Base-by-base conservation (phyloP, 53 echinoderm and acorn worm species). In the Holothuria scabra region DNA sequence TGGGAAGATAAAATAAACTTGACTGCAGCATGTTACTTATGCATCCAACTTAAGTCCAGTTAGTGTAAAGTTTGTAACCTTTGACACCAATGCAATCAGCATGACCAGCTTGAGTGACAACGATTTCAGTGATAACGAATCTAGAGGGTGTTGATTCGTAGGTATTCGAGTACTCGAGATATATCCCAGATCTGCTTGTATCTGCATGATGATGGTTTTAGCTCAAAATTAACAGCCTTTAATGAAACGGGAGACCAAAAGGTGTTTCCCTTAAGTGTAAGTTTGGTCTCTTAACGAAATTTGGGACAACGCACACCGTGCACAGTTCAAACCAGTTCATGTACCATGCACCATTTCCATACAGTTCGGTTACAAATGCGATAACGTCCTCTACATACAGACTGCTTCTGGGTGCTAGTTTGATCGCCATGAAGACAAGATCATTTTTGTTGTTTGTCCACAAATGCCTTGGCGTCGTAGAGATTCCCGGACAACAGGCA, bases 31-130 rank as follows among this genome's bases (percentile, higher is more conserved):
- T 23, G 24, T 8, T 16, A 23, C 46, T 1, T 18, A 30, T 76
- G 76, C 46, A 76, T 44, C 44, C 5, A 48, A 8, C 6, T 8
- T 52, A 52, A 26, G 13, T 76, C 75, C 5, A 74, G 28, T 49
- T 44, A 35, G 4, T n/a, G 46, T 23, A 35, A 74, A 4, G 75
- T 74, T 48, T 74, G 75, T 8, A 74, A 48, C 46, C 75, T 38
- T 28, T 74, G 75, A 74, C 20, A 46, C 49, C 20, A 74, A 74
- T 21, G 75, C 75, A 5, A 74, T 48, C 75, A 74, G 52, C 76
- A 76, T 76, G 46, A 10, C 22, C 56, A 76, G 30, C 55, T 55
- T 76, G 22, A 48, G 49, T 10, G 76, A 41, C 24, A 48, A 31
- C 49, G 37, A 23, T 52, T 76, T 76, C 55, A 76, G 46, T 19